Evolutionary conservation across 2,113 vertebrate species (phyloP).

Genomic region (Daubentonia madagascariensis): DNA sequence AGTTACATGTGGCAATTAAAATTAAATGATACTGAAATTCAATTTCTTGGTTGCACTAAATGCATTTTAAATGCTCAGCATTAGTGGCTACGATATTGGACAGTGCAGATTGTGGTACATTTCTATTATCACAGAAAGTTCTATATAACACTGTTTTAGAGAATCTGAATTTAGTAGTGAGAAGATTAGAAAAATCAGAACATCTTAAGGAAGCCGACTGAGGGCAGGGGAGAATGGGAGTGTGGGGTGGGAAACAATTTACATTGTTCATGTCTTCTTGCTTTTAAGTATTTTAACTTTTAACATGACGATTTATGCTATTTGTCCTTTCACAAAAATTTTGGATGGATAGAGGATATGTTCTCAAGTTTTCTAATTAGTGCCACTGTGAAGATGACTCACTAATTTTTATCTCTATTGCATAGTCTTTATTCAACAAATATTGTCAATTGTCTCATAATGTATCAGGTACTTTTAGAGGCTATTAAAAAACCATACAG

Average conservation of each 20-base stretch:
- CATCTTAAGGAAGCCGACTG: neutral
- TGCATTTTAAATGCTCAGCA: neutral
- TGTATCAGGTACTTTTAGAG: neutral
- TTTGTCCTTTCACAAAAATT: neutral
- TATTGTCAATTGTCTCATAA: neutral
- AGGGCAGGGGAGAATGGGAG: neutral
- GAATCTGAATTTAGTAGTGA: neutral
- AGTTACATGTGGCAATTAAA: neutral
- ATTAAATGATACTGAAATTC: neutral
- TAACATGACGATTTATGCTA: neutral
- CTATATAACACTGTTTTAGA: neutral
- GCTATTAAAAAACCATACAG: neutral
- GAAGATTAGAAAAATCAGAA: neutral
- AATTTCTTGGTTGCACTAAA: neutral
- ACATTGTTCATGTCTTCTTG: neutral
- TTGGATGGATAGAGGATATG: neutral
- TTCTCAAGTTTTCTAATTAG: neutral
- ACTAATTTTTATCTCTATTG: neutral
- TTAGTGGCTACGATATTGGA: neutral
- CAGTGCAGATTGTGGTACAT: neutral
- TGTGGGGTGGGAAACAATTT: neutral
- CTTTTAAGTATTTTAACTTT: conserved; percentile 2
- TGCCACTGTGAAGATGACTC: neutral
- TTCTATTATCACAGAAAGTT: neutral
- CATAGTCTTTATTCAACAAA: neutral